phyloP scores from a whole-genome alignment of 2,888 invertebrate species.

The Apamea monoglypha region DNA sequence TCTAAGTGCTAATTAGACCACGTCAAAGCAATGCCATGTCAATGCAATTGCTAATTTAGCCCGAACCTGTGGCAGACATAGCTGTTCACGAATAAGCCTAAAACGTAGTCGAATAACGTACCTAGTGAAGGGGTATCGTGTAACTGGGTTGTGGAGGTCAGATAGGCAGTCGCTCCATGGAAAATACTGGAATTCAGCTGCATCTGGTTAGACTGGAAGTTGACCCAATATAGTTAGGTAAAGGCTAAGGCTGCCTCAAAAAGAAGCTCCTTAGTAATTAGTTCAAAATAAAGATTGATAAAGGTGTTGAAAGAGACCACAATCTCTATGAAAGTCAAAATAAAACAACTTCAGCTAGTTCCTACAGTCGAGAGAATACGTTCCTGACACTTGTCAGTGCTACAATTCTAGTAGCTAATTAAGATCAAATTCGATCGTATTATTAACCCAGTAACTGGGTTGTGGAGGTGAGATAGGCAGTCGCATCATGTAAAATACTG shows the following conservation, averaged over 20 bases:
- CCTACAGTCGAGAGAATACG: too few species aligned
- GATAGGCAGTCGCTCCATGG: neutral
- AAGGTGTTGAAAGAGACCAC: neutral
- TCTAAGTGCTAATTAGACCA: conserved; percentile 22
- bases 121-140: neutral
- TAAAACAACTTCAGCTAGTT: neutral
- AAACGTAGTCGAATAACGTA: neutral
- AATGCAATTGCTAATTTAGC: conserved; percentile 30
- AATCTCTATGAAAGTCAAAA: neutral
- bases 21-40: conserved; percentile 21
- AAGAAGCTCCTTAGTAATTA: too few species aligned
- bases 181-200: neutral
- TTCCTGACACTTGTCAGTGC: too few species aligned
- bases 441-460: too few species aligned
- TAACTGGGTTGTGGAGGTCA: neutral
- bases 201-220: neutral
- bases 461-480: too few species aligned
- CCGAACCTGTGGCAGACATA: neutral
- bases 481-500: too few species aligned
- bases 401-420: too few species aligned
- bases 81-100: neutral
- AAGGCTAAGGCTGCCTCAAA: neutral
- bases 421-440: too few species aligned
- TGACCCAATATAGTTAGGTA: neutral
- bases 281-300: neutral